Evolutionary conservation across 1,140 invertebrate species (phyloP).

Genomic region (Atta colombica): DNA sequence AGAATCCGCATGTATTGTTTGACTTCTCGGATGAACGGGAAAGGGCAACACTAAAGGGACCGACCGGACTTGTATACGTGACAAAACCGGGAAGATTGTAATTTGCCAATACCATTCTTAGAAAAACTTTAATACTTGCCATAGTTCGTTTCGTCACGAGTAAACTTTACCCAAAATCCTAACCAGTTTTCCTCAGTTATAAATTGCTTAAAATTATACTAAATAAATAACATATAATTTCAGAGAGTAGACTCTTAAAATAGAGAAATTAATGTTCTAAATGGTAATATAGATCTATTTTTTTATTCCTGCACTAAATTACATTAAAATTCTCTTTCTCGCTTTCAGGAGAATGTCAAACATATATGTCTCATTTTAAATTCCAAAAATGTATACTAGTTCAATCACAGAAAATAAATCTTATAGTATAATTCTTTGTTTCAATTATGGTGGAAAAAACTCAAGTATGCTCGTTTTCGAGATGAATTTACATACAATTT

Average conservation of each 20-base stretch:
- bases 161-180: background rate
- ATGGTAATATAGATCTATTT: background rate
- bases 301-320: too few species aligned
- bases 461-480: too few species aligned
- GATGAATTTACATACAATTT: too few species aligned
- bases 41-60: conserved; percentile 81
- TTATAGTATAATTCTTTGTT: background rate
- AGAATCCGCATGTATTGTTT: conserved; percentile 83
- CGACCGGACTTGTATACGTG: conserved; percentile 72
- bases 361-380: too few species aligned
- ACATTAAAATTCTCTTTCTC: too few species aligned
- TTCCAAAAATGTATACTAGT: too few species aligned
- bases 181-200: background rate
- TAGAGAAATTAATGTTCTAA: background rate
- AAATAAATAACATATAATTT: background rate
- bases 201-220: background rate
- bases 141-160: background rate
- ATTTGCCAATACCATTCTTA: conserved; percentile 78
- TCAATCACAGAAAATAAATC: too few species aligned
- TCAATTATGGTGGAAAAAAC: background rate
- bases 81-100: conserved; percentile 75
- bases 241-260: background rate
- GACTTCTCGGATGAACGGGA: conserved; percentile 80
- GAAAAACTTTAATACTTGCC: conserved; percentile 56
- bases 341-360: too few species aligned